These are phyloP conservation scores for Dione vanillae DNA, from an alignment of 2,888 invertebrate species.

Conservation along the genomic window DNA sequence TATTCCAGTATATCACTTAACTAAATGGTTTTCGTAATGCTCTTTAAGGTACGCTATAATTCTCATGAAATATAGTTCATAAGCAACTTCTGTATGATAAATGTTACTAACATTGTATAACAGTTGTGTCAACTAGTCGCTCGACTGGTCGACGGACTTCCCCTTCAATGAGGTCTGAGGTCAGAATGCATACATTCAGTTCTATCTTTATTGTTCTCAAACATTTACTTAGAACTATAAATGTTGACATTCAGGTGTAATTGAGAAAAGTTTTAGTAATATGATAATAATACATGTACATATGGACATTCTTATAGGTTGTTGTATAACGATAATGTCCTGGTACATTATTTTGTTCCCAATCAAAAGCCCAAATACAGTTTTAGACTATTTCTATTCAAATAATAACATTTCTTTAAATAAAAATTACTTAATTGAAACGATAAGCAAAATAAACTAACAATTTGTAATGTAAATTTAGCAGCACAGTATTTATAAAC, in stretches of 20 bases:
- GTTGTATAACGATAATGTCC: too few relatives aligned
- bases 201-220: slow-evolving; percentile 9
- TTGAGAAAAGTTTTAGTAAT: too few relatives aligned
- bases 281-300: too few relatives aligned
- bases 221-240: slow-evolving; percentile 12
- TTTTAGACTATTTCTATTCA: too few relatives aligned
- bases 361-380: too few relatives aligned
- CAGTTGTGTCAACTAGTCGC: slow-evolving; percentile 27
- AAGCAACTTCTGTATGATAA: slow-evolving; percentile 13
- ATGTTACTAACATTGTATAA: background rate
- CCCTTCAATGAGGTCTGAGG: slow-evolving; percentile 40
- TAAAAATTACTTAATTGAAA: too few relatives aligned
- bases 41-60: background rate
- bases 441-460: background rate
- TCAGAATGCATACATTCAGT: slow-evolving; percentile 30
- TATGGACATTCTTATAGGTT: too few relatives aligned
- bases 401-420: too few relatives aligned
- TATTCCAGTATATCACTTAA: background rate
- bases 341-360: too few relatives aligned
- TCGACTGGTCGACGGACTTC: slow-evolving; percentile 44
- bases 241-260: background rate
- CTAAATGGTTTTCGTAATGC: slow-evolving; percentile 3
- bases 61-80: background rate
- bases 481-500: background rate
- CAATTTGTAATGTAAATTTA: background rate